Base-by-base conservation (phyloP, 2,113 vertebrate species). In the Erythrolamprus reginae region DNA sequence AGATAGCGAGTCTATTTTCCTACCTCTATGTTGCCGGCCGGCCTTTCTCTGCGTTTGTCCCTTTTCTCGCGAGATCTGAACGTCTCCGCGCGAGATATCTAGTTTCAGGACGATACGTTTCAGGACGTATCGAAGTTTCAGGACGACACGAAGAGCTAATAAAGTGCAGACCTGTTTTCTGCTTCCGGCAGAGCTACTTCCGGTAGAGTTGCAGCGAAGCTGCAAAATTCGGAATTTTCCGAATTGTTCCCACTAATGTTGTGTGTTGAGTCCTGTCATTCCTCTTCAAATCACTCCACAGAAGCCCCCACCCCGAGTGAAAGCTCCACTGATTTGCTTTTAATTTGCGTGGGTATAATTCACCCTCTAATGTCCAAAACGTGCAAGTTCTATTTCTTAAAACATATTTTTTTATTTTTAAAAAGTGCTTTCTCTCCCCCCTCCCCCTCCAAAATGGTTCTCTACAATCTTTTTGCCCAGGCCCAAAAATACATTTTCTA, bases 11-110 rank as follows among this genome's bases (percentile, higher is more conserved):
- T 33, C 42, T 1, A 28, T 88, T 70, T 89, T 82, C 10, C 70
- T 82, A 89, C 2, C 70, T 89, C 88, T 89, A 53, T 3, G 48
- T 89, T 45, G 3, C 24, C 9, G 5, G 1, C 56, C 23, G 17
- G 1, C 2, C 26, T 58, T 58, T 4, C 3, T 24, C 33, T 0
- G 9, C 2, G 1, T 42, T 1, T 13, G 28, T 1, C 61, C 9
- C 4, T 17, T 7, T 1, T 5, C 33, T 82, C 17, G 26, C 61
- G 50, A 90, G 58, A 87, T 33, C 2, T 2, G 0, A 26, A 21
- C 4, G 17, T 10, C 82, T 26, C 24, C 38, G 28, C 10, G n/a
- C 5, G n/a, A 70, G 65, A 77, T 1, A 0, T 9, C 17, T 21
- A 6, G 65, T 38, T 19, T 38, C n/a, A 19, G 65, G 17, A 1